Conservation (phyloP, 2,797 vertebrate genomes). For the Sebastes taczanowskii region DNA sequence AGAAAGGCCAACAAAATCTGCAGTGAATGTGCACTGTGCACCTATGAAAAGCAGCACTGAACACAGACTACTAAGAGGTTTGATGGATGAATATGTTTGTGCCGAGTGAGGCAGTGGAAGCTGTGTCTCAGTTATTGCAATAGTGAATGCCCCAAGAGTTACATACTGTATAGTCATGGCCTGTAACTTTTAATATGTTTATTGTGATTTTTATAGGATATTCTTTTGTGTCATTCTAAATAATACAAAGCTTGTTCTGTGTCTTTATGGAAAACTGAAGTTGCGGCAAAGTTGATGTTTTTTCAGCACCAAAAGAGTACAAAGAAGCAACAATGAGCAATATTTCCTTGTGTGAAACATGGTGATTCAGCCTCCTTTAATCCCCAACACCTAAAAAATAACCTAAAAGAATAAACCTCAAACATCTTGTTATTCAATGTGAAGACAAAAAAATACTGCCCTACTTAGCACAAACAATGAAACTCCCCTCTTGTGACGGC, state of each 20-base stretch:
- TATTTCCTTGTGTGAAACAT: not conserved
- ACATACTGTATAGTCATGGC: not conserved
- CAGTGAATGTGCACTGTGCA: not conserved
- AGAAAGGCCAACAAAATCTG: not conserved
- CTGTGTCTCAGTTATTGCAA: constrained; percentile 35
- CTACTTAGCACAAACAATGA: constrained; percentile 59
- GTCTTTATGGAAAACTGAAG: constrained; percentile 1
- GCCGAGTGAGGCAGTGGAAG: constrained; percentile 44
- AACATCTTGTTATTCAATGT: constrained; percentile 34
- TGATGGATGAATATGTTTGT: constrained; percentile 54
- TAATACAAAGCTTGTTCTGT: not conserved
- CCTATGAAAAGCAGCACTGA: constrained; percentile 16
- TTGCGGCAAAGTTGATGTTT: not conserved
- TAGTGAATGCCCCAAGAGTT: constrained; percentile 16
- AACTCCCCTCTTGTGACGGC: constrained; percentile 36
- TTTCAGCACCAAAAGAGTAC: not conserved
- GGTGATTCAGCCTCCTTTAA: constrained; percentile 40
- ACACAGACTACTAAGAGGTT: constrained; percentile 16
- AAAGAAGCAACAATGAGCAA: constrained; percentile 24
- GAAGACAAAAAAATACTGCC: constrained; percentile 21
- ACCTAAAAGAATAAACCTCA: constrained; percentile 39
- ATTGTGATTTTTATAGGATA: not conserved
- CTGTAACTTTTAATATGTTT: constrained; percentile 3
- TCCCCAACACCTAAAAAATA: constrained; percentile 30
- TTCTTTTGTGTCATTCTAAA: constrained; percentile 18